These are phyloP conservation scores for Heloderma charlesbogerti DNA, from an alignment of 2,113 vertebrate species.

Conservation along the genomic window DNA sequence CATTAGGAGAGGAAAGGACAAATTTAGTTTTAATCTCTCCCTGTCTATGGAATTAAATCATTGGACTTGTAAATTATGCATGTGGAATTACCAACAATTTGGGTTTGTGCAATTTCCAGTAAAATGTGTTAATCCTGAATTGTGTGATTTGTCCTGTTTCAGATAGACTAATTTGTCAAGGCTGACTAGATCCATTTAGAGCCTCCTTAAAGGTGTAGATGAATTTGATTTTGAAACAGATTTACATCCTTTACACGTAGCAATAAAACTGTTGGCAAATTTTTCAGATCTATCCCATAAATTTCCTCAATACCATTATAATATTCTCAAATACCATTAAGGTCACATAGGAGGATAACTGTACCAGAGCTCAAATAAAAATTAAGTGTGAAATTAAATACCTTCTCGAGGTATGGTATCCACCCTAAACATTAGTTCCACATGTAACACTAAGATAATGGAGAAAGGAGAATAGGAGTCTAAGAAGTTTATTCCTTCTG, in stretches of 20 bases:
- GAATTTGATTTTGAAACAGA: slow-evolving; percentile 61
- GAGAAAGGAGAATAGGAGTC: not conserved
- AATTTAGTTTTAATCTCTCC: slow-evolving; percentile 74
- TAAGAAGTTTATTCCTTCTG: not conserved
- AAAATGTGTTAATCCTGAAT: slow-evolving; percentile 74
- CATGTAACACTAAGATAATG: not conserved
- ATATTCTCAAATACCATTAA: slow-evolving; percentile 55
- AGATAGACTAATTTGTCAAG: slow-evolving; percentile 74
- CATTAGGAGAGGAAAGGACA: slow-evolving; percentile 57
- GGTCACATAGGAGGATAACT: slow-evolving; percentile 61
- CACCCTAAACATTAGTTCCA: not conserved
- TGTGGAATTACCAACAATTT: slow-evolving; percentile 71
- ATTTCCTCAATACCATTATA: too few species aligned
- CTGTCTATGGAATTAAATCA: slow-evolving; percentile 70
- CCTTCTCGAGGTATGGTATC: slow-evolving; percentile 41
- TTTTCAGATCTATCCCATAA: slow-evolving; percentile 54
- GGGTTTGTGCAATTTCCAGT: slow-evolving; percentile 64
- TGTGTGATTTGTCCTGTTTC: slow-evolving; percentile 60
- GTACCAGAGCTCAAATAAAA: slow-evolving; percentile 50
- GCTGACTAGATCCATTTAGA: slow-evolving; percentile 58
- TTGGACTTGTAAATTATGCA: slow-evolving; percentile 69
- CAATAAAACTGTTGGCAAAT: slow-evolving; percentile 58
- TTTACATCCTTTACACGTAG: slow-evolving; percentile 50
- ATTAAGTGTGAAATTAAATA: slow-evolving; percentile 52
- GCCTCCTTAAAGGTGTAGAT: slow-evolving; percentile 58